Evolutionary conservation across 2,888 invertebrate genomes (phyloP).

Genomic region (Augochlorella aurata): DNA sequence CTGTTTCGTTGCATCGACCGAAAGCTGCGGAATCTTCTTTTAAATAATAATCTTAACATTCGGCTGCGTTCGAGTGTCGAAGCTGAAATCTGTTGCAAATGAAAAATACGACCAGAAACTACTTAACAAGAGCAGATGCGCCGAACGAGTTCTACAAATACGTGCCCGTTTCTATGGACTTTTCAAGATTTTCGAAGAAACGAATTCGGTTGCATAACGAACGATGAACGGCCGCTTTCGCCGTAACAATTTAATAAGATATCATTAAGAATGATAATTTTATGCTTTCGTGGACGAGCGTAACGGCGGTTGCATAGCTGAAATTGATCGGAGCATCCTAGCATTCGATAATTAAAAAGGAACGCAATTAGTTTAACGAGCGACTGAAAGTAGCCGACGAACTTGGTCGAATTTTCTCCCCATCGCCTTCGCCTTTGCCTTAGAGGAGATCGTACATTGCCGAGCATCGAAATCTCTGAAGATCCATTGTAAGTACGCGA

Average conservation of each 20-base stretch:
- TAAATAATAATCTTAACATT: too few relatives aligned
- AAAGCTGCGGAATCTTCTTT: too few relatives aligned
- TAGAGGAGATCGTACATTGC: neutral
- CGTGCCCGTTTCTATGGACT: too few relatives aligned
- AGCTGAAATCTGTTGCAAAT: too few relatives aligned
- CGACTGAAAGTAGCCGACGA: neutral
- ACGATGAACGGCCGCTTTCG: neutral
- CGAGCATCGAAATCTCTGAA: slow-evolving; percentile 10
- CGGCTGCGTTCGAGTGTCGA: too few relatives aligned
- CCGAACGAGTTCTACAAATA: too few relatives aligned
- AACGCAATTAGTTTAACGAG: neutral
- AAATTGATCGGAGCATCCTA: neutral
- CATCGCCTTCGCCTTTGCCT: too few relatives aligned
- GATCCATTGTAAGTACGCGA: neutral
- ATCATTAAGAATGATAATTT: neutral
- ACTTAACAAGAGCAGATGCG: too few relatives aligned
- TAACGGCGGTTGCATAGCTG: neutral
- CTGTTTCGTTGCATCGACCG: too few relatives aligned
- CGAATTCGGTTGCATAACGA: neutral
- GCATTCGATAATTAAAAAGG: neutral
- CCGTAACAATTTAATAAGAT: neutral
- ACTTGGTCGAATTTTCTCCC: neutral
- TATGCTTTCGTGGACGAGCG: neutral
- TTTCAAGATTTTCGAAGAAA: neutral
- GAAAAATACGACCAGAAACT: too few relatives aligned